Evolutionary conservation across 1,140 invertebrate genomes (phyloP), one percentile per base, ranked within the genome.

Genomic region (Leptoteleia sp.): DNA sequence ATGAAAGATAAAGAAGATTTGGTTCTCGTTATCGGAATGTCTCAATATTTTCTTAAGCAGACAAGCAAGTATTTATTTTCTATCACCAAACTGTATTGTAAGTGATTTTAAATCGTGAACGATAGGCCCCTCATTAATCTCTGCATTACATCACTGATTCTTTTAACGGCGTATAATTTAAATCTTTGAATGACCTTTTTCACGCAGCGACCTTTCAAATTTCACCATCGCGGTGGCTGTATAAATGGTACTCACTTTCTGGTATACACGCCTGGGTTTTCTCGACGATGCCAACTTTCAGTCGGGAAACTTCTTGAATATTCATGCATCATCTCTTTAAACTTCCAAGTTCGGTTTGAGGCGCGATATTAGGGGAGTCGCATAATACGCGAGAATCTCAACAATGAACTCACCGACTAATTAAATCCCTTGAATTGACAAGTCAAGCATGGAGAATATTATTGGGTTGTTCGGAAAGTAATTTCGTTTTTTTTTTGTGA

Each of bases 291-390:
- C 71, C 75, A 75, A 67, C 70, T 80, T 78, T 72, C 54, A 67
- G 70, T 55, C 40, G 61, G 27, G 25, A 72, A 81, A 81, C 47
- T 81, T 81, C 71, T 78, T 78, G 79, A 78, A 81, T 81, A 81
- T 81, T 78, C 75, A 81, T 81, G 61, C 76, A 75, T 79, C 79
- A 76, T 78, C 72, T 50, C 76, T 62, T 81, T 65, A 70, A 81
- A 79, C 65, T 81, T 76, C 50, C 54, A 76, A 81, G 70, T 81
- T 81, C 52, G 64, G 65, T 68, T 81, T 70, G 35, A 75, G 54
- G 57, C 22, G 37, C 31, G 64, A 77, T 81, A 77, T 71, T 81
- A 64, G 54, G 54, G 37, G 42, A 65, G 59, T 75, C 73, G 67
- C 64, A 77, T 68, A 81, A 77, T 81, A 54, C 47, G 62, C 47